Evolutionary conservation across 2,797 vertebrate species (phyloP).

Genomic region (Coregonus sp.): DNA sequence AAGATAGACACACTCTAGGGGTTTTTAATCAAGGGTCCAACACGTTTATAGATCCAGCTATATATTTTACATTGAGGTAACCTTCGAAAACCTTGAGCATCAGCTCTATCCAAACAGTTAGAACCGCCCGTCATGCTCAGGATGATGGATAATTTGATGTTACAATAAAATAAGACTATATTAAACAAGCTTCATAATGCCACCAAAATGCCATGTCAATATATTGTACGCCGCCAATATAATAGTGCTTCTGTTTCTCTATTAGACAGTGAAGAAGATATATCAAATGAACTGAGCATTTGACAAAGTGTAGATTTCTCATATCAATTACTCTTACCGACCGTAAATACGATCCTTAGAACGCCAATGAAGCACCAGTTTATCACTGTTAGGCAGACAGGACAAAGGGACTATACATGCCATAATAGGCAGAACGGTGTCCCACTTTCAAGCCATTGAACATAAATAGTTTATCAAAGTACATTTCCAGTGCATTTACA

Average conservation of each 20-base stretch:
- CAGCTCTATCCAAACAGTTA: slow-evolving; percentile 56
- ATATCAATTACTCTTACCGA: slow-evolving; percentile 48
- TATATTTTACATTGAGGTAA: slow-evolving; percentile 44
- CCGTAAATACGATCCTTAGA: slow-evolving; percentile 42
- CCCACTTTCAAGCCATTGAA: slow-evolving; percentile 24
- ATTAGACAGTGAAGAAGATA: slow-evolving; percentile 65
- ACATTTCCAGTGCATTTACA: slow-evolving; percentile 23
- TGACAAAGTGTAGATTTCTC: slow-evolving; percentile 58
- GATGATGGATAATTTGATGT: slow-evolving; percentile 69
- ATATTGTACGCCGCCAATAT: slow-evolving; percentile 58
- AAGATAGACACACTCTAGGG: slow-evolving; percentile 4
- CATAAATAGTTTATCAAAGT: slow-evolving; percentile 39
- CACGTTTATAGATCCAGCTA: slow-evolving; percentile 17
- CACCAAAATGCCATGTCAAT: slow-evolving; percentile 81
- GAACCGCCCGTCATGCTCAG: slow-evolving; percentile 47
- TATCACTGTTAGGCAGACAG: slow-evolving; percentile 8
- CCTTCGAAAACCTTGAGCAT: slow-evolving; percentile 60
- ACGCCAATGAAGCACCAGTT: slow-evolving; percentile 40
- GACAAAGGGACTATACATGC: slow-evolving; percentile 22
- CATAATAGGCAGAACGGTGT: slow-evolving; percentile 15
- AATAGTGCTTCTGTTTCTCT: slow-evolving; percentile 72
- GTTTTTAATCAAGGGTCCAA: slow-evolving; percentile 14
- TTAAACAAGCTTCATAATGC: slow-evolving; percentile 78
- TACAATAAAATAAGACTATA: slow-evolving; percentile 73
- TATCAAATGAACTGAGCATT: slow-evolving; percentile 53